A percentile compares a stretch with the other conserved stretches of the same genome.
These are phyloP conservation scores for Mus spicilegus DNA, from an alignment of 2,113 vertebrate species.

Conservation along the genomic window DNA sequence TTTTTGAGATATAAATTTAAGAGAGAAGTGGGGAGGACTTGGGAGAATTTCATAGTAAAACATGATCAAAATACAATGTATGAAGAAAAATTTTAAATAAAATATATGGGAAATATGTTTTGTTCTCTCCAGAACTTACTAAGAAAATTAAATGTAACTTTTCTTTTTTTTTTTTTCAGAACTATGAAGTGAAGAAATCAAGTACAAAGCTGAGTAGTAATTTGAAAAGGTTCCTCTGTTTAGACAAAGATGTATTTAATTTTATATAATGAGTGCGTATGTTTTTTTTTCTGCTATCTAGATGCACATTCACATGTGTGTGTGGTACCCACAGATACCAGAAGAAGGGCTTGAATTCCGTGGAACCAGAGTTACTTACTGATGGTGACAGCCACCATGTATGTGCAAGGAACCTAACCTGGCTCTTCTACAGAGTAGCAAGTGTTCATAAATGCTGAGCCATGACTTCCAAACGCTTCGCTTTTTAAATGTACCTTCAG, in stretches of 20 bases:
- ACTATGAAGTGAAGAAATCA: neutral
- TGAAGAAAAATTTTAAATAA: neutral
- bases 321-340: neutral
- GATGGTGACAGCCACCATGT: neutral
- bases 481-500: neutral
- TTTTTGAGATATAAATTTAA: neutral
- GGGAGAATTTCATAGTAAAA: neutral
- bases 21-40: too few relatives aligned
- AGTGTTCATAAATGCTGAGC: neutral
- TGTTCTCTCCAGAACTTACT: neutral
- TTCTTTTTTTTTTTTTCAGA: neutral
- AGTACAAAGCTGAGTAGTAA: neutral
- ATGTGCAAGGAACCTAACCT: neutral
- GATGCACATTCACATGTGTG: neutral
- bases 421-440: neutral
- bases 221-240: neutral
- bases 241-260: neutral
- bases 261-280: neutral
- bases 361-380: too few relatives aligned
- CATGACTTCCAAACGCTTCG: neutral
- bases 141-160: slow-evolving; percentile 37
- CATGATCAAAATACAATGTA: neutral
- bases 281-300: neutral
- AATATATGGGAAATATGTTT: neutral
- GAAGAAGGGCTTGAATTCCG: neutral